Conservation (phyloP, 2,113 vertebrate species). For the Sylvicapra grimmia region DNA sequence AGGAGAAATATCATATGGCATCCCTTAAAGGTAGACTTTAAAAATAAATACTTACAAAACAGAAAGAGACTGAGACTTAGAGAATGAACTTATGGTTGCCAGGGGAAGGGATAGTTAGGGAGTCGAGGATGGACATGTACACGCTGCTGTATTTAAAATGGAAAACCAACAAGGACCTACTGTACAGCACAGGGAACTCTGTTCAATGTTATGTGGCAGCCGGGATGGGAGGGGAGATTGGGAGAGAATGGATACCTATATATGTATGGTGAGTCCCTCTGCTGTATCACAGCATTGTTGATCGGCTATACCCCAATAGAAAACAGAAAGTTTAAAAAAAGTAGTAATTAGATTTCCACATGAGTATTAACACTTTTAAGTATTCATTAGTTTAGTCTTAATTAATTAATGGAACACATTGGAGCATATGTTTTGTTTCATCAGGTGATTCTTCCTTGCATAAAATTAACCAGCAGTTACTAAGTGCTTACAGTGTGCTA, state of each 20-base stretch:
- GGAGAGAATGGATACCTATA: background rate
- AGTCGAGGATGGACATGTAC: background rate
- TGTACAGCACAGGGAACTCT: background rate
- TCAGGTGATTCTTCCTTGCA: background rate
- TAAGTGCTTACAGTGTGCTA: background rate
- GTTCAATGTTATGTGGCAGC: background rate
- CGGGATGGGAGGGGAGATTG: background rate
- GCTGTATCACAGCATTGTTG: background rate
- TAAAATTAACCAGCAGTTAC: slow-evolving; percentile 39
- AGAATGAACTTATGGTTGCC: background rate
- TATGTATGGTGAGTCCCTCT: background rate
- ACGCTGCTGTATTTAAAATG: background rate
- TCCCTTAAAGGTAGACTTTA: background rate
- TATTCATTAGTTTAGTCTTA: slow-evolving; percentile 41
- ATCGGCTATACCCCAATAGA: background rate
- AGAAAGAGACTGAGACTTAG: background rate
- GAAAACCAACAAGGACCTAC: background rate
- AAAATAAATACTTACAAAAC: background rate
- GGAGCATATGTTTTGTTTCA: slow-evolving; percentile 44
- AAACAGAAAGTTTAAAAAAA: background rate
- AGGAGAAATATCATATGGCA: background rate
- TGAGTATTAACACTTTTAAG: slow-evolving; percentile 13
- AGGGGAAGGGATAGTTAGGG: background rate
- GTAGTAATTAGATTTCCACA: background rate
- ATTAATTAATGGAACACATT: slow-evolving; percentile 32